These are phyloP conservation scores for Actias luna DNA, from an alignment of 2,888 invertebrate species.

Conservation along the genomic window DNA sequence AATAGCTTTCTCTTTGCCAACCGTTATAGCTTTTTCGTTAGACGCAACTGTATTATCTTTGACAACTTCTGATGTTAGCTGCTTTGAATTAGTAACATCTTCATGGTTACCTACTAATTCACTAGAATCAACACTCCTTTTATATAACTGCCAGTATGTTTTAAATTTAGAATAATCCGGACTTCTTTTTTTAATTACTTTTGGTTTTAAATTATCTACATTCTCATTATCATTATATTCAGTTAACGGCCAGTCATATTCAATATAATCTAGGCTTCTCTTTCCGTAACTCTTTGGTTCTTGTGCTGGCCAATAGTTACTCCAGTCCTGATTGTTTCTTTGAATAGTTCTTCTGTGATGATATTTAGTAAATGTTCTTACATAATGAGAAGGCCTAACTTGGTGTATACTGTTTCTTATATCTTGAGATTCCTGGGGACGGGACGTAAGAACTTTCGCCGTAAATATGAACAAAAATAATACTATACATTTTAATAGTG, in stretches of 20 bases:
- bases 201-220: constrained; percentile 19
- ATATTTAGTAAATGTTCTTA: constrained; percentile 75
- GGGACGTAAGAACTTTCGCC: constrained; percentile 71
- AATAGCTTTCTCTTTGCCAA: constrained; percentile 46
- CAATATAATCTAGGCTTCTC: constrained; percentile 44
- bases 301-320: constrained; percentile 51
- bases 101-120: constrained; percentile 44
- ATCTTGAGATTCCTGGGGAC: constrained; percentile 67
- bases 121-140: constrained; percentile 58
- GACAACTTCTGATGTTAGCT: constrained; percentile 42
- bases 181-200: constrained; percentile 15
- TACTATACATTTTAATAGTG: constrained; percentile 70
- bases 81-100: constrained; percentile 39
- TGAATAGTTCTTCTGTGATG: constrained; percentile 72
- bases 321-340: constrained; percentile 57
- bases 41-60: constrained; percentile 43
- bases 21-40: constrained; percentile 44
- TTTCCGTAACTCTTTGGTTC: constrained; percentile 53
- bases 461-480: constrained; percentile 75
- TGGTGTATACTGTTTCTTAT: constrained; percentile 62
- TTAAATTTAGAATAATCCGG: constrained; percentile 24
- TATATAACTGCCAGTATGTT: constrained; percentile 39
- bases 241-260: constrained; percentile 21
- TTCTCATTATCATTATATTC: constrained; percentile 27
- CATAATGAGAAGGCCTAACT: constrained; percentile 64